phyloP scores from a whole-genome alignment of 35 echinoderm and acorn worm species.

The Strongylocentrotus purpuratus region DNA sequence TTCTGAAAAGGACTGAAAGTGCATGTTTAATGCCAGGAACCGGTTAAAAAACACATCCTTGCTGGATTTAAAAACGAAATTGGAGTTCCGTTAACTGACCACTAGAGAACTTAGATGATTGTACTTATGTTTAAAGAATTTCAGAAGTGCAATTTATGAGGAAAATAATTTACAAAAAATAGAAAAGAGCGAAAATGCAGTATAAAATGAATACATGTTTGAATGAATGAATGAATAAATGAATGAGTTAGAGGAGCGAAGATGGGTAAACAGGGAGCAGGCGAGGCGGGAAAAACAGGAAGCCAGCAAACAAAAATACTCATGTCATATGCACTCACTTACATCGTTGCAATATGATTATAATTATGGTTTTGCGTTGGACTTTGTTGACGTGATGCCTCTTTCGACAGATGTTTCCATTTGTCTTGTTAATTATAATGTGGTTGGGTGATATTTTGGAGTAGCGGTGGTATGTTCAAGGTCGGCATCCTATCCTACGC shows the following conservation, averaged over 20 bases:
- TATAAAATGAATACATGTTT: not conserved
- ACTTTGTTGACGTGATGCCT: not conserved
- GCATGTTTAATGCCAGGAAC: too few relatives aligned
- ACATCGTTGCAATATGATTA: not conserved
- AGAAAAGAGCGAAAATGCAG: not conserved
- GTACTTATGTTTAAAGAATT: too few relatives aligned
- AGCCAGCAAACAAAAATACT: not conserved
- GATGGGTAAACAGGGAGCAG: not conserved
- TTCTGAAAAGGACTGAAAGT: too few relatives aligned
- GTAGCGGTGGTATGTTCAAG: not conserved
- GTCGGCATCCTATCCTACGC: not conserved
- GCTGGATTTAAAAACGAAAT: too few relatives aligned
- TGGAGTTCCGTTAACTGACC: too few relatives aligned
- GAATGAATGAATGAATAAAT: not conserved
- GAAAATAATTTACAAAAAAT: too few relatives aligned
- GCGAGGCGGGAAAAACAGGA: not conserved
- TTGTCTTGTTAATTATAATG: not conserved
- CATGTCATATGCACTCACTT: too few relatives aligned
- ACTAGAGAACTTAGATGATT: too few relatives aligned
- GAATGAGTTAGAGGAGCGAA: not conserved
- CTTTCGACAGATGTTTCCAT: not conserved
- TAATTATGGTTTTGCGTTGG: not conserved
- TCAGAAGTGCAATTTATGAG: too few relatives aligned
- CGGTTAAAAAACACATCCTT: too few relatives aligned
- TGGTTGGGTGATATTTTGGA: not conserved